Conservation (phyloP, 2,797 vertebrate species). For the Sardinella longiceps region DNA sequence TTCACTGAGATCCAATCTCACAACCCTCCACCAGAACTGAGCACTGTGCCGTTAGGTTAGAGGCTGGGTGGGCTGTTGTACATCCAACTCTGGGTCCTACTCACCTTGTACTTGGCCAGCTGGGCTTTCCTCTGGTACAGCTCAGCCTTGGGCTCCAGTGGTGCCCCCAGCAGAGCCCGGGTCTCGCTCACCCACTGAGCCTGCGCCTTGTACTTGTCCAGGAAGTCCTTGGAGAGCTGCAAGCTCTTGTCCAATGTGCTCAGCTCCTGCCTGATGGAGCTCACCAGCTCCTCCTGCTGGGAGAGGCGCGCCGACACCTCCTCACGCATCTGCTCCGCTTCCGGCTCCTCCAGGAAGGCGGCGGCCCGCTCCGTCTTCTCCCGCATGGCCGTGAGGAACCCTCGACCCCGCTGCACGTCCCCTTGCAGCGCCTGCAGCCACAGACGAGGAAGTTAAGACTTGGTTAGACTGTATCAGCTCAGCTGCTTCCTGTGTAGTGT, state of each 20-base stretch:
- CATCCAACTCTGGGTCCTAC: background rate
- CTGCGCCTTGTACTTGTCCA: conserved; percentile 88
- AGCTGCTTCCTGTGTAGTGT: background rate
- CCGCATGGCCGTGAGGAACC: conserved; percentile 86
- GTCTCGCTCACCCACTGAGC: conserved; percentile 88
- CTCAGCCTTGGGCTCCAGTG: conserved; percentile 89
- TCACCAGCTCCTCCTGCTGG: conserved; percentile 85
- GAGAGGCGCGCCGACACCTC: conserved; percentile 79
- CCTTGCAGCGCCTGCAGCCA: conserved; percentile 76
- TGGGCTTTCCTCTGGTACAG: conserved; percentile 96
- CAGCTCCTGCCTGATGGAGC: conserved; percentile 84
- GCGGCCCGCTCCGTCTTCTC: conserved; percentile 84
- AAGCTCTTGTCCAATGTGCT: conserved; percentile 84
- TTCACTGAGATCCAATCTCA: background rate
- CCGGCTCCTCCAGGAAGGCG: conserved; percentile 81
- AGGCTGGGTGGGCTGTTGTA: conserved; percentile 61
- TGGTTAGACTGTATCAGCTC: background rate
- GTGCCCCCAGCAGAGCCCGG: conserved; percentile 74
- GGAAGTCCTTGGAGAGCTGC: conserved; percentile 90
- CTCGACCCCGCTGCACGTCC: conserved; percentile 91
- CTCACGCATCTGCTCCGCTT: conserved; percentile 80
- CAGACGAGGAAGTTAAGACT: conserved; percentile 14
- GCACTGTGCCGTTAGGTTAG: conserved; percentile 79
- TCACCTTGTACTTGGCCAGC: conserved; percentile 94
- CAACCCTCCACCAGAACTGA: background rate